Base-by-base conservation (phyloP, 2,797 vertebrate species). In the Holocentrus rufus region DNA sequence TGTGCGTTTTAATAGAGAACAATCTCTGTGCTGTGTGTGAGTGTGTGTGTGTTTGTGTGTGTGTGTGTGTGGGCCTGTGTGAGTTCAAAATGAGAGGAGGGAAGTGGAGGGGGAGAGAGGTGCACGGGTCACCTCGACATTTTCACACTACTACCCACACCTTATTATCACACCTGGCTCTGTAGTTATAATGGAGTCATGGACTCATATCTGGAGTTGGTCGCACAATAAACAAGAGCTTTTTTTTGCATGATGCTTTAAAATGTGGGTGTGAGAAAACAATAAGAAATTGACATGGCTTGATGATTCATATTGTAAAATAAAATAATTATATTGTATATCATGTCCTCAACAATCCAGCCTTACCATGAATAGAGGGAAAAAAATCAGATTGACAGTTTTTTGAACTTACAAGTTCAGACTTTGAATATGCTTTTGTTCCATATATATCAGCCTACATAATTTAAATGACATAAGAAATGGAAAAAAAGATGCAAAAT, bases 121-220 rank as follows among this genome's bases (percentile, higher is more conserved):
- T n/a, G 8, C 49, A 25, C 1, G 30, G 64, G 60, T 67, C 23
- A 72, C 36, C 17, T 55, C n/a, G 18, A 58, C 39, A 74, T 76
- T 73, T 81, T 39, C 46, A 0, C 34, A 42, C 10, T 5, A 67
- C 61, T 34, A 0, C 49, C 27, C 68, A 68, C 17, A 65, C 56
- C 44, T 47, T 49, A 54, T 78, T 9, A 69, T 75, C 7, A 47
- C 65, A 70, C 57, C 47, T 49, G 56, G 3, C 14, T 52, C n/a
- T 34, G 23, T 36, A 1, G 1, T 53, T 46, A 50, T 34, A 31
- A 42, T 27, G 14, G 39, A 61, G 56, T 17, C 18, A 50, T 25
- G 4, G 20, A 34, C n/a, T 22, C 36, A 42, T 25, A 42, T 25
- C 13, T 50, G 6, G 20, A 17, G 15, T 56, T 23, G 20, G 20